phyloP scores from a whole-genome alignment of 2,113 vertebrate genomes.

The Sardina pilchardus region DNA sequence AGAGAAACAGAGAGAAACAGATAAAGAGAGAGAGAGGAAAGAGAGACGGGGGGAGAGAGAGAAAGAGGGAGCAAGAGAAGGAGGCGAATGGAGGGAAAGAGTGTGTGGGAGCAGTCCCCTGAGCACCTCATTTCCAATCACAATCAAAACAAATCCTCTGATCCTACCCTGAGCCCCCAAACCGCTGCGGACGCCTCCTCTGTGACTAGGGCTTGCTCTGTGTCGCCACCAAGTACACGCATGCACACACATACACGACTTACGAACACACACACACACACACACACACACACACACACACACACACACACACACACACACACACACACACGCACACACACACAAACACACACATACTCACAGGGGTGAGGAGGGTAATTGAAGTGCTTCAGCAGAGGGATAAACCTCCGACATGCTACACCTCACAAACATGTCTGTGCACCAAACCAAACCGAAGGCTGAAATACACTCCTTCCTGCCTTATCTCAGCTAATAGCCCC shows the following conservation, averaged over 20 bases:
- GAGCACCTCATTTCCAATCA: background rate
- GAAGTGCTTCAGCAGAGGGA: background rate
- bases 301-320: background rate
- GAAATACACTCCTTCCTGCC: background rate
- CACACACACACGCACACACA: background rate
- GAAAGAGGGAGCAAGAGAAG: background rate
- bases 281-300: background rate
- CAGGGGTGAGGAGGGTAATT: background rate
- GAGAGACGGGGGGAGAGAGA: background rate
- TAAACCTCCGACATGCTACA: background rate
- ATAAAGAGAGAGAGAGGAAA: background rate
- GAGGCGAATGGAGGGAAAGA: background rate
- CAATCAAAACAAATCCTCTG: constrained; percentile 12
- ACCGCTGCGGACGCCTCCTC: background rate
- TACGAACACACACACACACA: background rate
- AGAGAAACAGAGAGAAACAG: background rate
- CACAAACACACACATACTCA: background rate
- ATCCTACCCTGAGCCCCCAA: background rate
- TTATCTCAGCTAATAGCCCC: background rate
- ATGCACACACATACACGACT: background rate
- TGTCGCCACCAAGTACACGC: background rate
- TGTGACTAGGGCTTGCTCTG: background rate
- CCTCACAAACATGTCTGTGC: background rate
- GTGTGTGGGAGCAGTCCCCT: background rate
- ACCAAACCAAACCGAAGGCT: background rate